A percentile compares a stretch with the other conserved stretches of the same genome.
Evolutionary conservation across 2,888 invertebrate genomes (phyloP).

Genomic region (Panzeria rudis): DNA sequence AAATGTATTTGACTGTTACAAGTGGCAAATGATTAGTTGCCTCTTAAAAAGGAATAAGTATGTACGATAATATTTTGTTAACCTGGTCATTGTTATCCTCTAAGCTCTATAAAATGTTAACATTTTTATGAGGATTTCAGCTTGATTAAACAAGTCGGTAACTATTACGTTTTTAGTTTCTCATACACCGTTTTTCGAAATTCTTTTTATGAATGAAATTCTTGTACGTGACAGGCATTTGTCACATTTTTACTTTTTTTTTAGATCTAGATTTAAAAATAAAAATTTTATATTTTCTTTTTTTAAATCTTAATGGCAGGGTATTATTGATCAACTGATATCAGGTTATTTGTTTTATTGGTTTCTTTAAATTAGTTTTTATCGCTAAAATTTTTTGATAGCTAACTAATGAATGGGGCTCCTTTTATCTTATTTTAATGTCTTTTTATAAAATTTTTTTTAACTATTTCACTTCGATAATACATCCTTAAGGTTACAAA

Average conservation of each 20-base stretch:
- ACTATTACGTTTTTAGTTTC: slow-evolving; percentile 53
- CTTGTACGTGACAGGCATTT: slow-evolving; percentile 68
- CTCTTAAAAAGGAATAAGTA: slow-evolving; percentile 35
- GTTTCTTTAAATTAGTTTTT: too few species aligned
- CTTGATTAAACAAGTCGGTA: slow-evolving; percentile 59
- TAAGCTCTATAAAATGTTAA: slow-evolving; percentile 18
- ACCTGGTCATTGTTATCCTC: slow-evolving; percentile 8
- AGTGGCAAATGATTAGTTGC: slow-evolving; percentile 70
- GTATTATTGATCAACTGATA: slow-evolving; percentile 22
- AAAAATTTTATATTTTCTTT: slow-evolving; percentile 14
- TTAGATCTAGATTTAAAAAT: slow-evolving; percentile 29
- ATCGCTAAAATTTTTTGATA: too few species aligned
- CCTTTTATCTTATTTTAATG: too few species aligned
- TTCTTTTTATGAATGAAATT: slow-evolving; percentile 62
- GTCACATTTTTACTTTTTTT: slow-evolving; percentile 34
- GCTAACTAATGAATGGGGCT: too few species aligned
- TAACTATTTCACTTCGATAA: too few species aligned
- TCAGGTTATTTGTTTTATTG: slow-evolving; percentile 17
- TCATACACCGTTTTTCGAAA: background rate
- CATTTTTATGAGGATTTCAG: slow-evolving; percentile 64
- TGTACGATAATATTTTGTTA: slow-evolving; percentile 57
- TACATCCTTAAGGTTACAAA: too few species aligned
- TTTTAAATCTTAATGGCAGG: background rate
- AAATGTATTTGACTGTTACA: slow-evolving; percentile 24
- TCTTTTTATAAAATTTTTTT: too few species aligned